Conservation (phyloP, 2,888 invertebrate species). For the Geotrupes spiniger region DNA sequence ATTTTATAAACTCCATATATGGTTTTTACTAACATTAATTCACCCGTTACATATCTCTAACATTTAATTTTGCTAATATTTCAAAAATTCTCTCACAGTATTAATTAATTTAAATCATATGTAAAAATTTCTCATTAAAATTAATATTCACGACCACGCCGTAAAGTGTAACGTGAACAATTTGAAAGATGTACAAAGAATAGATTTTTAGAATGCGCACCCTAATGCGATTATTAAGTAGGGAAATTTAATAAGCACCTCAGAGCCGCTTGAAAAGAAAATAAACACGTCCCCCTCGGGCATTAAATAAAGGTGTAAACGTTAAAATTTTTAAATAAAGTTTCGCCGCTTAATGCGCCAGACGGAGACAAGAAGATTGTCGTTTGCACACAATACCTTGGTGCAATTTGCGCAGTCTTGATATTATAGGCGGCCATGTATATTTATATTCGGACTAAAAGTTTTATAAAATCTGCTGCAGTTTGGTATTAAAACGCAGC, state of each 20-base stretch:
- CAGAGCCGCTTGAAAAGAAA: constrained; percentile 39
- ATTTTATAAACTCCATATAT: no score
- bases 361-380: constrained; percentile 32
- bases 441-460: constrained; percentile 47
- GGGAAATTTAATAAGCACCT: constrained; percentile 47
- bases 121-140: no score
- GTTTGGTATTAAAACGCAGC: constrained; percentile 45
- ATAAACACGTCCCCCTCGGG: constrained; percentile 42
- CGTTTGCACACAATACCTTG: constrained; percentile 38
- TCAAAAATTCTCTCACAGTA: no score
- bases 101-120: no score
- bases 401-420: constrained; percentile 48
- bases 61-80: no score
- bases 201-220: constrained; percentile 3
- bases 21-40: no score
- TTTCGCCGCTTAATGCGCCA: constrained; percentile 25
- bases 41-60: no score
- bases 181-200: not conserved
- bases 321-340: constrained; percentile 42
- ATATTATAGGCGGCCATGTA: constrained; percentile 47
- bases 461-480: constrained; percentile 46
- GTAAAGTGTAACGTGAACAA: no score
- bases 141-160: no score
- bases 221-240: constrained; percentile 42
- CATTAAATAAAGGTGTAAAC: constrained; percentile 49